Evolutionary conservation across 2,113 vertebrate genomes (phyloP).

Genomic region (Nothoprocta perdicaria): DNA sequence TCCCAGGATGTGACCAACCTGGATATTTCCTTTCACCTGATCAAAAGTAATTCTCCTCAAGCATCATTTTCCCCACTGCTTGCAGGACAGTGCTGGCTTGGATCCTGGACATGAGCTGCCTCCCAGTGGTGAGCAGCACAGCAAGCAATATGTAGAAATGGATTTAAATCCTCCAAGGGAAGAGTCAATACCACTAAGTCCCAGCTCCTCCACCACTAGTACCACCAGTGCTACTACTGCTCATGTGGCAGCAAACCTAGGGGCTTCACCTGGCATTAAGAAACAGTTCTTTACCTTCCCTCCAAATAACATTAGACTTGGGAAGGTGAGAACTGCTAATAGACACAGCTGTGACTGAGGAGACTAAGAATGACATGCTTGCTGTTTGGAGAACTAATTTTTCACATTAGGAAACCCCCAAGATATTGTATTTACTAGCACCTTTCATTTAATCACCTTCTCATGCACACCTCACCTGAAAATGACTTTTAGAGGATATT

Average conservation of each 20-base stretch:
- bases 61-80: not conserved
- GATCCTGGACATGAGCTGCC: slow-evolving; percentile 21
- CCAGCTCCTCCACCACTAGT: not conserved
- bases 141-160: not conserved
- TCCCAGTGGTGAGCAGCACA: slow-evolving; percentile 14
- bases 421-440: not conserved
- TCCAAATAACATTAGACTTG: not conserved
- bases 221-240: not conserved
- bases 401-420: not conserved
- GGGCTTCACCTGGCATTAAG: not conserved
- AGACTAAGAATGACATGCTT: not conserved
- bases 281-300: not conserved
- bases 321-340: not conserved
- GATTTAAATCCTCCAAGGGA: not conserved
- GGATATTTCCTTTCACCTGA: not conserved
- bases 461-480: not conserved
- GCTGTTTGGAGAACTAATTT: not conserved
- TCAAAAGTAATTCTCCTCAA: not conserved
- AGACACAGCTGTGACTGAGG: not conserved
- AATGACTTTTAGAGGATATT: not conserved
- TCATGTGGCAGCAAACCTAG: not conserved
- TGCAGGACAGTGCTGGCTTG: not conserved
- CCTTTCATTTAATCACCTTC: not conserved
- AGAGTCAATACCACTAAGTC: not conserved
- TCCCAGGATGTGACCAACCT: not conserved